Percentiles rank a stretch among this genome's conserved stretches.
These are phyloP conservation scores for Hylyphantes graminicola DNA, from an alignment of 1,140 invertebrate genomes.

Conservation along the genomic window DNA sequence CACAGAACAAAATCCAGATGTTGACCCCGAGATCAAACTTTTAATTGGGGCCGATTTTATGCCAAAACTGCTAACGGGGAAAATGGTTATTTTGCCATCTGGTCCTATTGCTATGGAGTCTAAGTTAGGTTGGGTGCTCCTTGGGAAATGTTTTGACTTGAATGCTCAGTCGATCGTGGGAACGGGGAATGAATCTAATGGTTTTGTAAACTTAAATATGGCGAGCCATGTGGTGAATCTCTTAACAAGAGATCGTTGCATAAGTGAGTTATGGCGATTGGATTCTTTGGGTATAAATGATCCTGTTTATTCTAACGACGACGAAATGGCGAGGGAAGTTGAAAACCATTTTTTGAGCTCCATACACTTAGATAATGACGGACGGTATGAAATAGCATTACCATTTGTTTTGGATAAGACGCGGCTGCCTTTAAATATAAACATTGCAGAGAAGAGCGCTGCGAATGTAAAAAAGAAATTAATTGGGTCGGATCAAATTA, in stretches of 20 bases:
- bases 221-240: neutral
- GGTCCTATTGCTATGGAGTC: neutral
- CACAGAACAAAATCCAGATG: neutral
- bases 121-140: neutral
- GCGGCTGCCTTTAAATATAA: neutral
- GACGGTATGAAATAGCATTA: conserved; percentile 26
- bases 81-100: conserved; percentile 21
- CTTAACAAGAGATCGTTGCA: neutral
- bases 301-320: neutral
- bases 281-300: conserved; percentile 30
- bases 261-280: conserved; percentile 10
- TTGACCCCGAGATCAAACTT: conserved; percentile 38
- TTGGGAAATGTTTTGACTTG: conserved; percentile 12
- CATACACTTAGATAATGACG: neutral
- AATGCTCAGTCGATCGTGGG: no score
- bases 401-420: conserved; percentile 20
- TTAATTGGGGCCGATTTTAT: conserved; percentile 32
- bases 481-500: neutral
- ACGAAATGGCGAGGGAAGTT: neutral
- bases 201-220: no score
- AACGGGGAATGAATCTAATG: no score
- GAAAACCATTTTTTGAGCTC: conserved; percentile 25
- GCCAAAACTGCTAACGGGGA: conserved; percentile 27
- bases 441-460: neutral
- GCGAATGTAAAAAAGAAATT: conserved; percentile 25